Base-by-base conservation (phyloP, 1,140 invertebrate species). In the Magallana gigas region DNA sequence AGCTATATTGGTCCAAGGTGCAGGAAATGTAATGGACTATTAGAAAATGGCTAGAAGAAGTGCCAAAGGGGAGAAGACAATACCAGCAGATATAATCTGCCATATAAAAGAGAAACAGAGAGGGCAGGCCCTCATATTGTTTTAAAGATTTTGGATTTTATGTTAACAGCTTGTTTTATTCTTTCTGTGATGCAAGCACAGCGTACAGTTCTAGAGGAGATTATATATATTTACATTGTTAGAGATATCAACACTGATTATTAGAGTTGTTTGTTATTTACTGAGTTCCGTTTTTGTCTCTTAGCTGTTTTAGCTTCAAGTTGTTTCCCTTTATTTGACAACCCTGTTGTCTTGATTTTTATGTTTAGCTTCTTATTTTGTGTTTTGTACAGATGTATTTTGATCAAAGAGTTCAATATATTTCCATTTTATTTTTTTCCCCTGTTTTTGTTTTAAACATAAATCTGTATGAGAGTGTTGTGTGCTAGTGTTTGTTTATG, bases 221-320 rank as follows among this genome's bases (percentile, higher is more conserved):
- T 76, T 76, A 76, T 76, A 76, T 62, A 62, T 76, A 76, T 76
- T 48, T 48, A 48, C 36, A 29, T 23, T 76, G 68, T 76, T 76
- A 76, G 23, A 76, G 68, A 76, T 76, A 76, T 48, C 36, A 48
- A 8, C 23, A 23, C 36, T 76, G 12, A 29, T 76, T 76, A 76
- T 76, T 76, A 23, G 23, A 76, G 68, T 76, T 76, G 68, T 76
- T 76, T 76, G 68, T 76, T 76, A 76, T 76, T 76, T 76, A 76
- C 23, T 76, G 23, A 76, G 68, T 76, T 76, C 68, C 36, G 23
- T 18, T 76, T 76, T 23, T 76, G 68, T 76, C 68, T 76, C 68
- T 23, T 76, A 76, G 68, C 23, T 76, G 68, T 76, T 76, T 76
- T 76, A 76, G 68, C 68, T 76, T 76, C 68, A 76, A 76, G 68